These are phyloP conservation scores for Tautogolabrus adspersus DNA, from an alignment of 2,113 vertebrate genomes.

Conservation along the genomic window DNA sequence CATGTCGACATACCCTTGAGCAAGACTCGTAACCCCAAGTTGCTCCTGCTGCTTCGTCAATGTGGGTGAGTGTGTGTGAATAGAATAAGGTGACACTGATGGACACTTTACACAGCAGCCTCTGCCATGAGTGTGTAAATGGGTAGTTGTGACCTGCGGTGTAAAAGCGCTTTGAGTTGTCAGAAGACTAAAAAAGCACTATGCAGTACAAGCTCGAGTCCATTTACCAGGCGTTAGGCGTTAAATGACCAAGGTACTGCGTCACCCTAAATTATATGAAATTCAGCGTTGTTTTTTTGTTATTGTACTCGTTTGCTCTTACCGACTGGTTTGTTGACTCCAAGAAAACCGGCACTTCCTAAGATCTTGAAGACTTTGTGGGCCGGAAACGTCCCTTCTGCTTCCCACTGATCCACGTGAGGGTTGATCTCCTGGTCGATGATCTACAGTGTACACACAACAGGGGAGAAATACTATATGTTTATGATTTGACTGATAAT, in stretches of 20 bases:
- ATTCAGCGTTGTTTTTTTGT: background rate
- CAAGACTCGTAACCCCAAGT: too few species aligned
- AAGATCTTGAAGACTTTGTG: conserved; percentile 88
- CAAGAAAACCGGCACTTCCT: conserved; percentile 86
- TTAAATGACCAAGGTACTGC: background rate
- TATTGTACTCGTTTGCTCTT: conserved; percentile 33
- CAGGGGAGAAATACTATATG: background rate
- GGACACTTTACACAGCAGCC: too few species aligned
- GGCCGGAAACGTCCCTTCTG: conserved; percentile 86
- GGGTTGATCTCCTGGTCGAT: conserved; percentile 90
- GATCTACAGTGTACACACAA: conserved; percentile 77
- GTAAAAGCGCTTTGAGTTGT: too few species aligned
- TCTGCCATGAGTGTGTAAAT: too few species aligned
- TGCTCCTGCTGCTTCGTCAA: too few species aligned
- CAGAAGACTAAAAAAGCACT: too few species aligned
- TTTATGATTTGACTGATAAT: background rate
- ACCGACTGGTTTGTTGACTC: conserved; percentile 87
- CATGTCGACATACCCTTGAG: too few species aligned
- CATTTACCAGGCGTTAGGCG: too few species aligned
- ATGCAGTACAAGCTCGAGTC: too few species aligned
- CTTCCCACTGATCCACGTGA: conserved; percentile 88
- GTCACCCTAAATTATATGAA: background rate
- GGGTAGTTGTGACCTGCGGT: too few species aligned
- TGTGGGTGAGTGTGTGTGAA: too few species aligned
- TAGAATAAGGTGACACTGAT: too few species aligned